Base-by-base conservation (phyloP, 53 echinoderm and acorn worm species). In the Mesocentrotus franciscanus region DNA sequence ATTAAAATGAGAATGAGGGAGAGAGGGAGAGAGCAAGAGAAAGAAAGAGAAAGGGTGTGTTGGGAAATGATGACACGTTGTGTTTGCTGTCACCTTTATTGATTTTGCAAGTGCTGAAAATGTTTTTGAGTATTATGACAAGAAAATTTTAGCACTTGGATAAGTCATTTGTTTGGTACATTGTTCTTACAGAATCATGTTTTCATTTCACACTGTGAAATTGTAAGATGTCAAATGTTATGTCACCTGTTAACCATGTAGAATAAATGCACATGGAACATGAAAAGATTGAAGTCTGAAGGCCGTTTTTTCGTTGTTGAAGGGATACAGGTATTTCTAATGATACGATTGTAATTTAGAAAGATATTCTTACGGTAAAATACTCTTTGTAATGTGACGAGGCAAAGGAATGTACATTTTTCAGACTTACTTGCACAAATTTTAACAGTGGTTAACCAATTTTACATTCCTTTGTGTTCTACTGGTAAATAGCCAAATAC, bases 231-330 rank as follows among this genome's bases (percentile, higher is more conserved):
- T 92, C 75, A 92, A 75, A 92, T 92, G 55, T 72, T 36, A 92
- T 92, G 92, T 92, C 74, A 92, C 92, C 74, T 74, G 92, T 92
- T 26, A 71, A 92, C 92, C 92, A 92, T 92, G 92, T 92, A 92
- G 92, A 92, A 92, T 92, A 92, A 92, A 92, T 92, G 92, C 92
- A 92, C 92, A 92, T 92, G 92, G 92, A 92, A 71, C 56, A 92
- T 92, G 22, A 92, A 90, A 9, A 85, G 49, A 85, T 56, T 55
- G 1, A n/a, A 18, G 87, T 87, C 11, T 87, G 57, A 58, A 58
- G 11, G 18, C 27, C 11, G 27, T 74, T 74, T 10, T 74, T 18
- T 79, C 18, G 33, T 10, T 81, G 8, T 20, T 0, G n/a, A n/a
- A n/a, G 29, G 71, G 26, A 10, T 15, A 18, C 16, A 17, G 61